phyloP scores from a whole-genome alignment of 2,113 vertebrate genomes.

The Chloebia gouldiae region DNA sequence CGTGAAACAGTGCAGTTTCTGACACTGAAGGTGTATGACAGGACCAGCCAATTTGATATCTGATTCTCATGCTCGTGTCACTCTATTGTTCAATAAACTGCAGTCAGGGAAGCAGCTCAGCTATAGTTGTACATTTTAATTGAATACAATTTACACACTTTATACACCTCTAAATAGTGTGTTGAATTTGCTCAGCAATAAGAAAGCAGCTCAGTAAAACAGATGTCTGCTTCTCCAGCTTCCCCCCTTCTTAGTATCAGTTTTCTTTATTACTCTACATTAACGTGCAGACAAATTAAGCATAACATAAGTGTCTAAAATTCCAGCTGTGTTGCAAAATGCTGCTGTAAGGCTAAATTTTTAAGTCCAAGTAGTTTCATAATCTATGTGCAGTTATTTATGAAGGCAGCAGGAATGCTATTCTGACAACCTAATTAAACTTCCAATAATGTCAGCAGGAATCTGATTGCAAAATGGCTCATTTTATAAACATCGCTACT shows the following conservation, averaged over 20 bases:
- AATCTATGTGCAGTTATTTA: conserved; percentile 48
- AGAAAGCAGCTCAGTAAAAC: conserved; percentile 13
- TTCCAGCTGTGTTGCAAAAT: conserved; percentile 45
- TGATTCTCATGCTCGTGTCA: not conserved
- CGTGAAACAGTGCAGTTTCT: not conserved
- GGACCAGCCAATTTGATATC: not conserved
- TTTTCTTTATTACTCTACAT: conserved; percentile 32
- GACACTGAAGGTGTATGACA: conserved; percentile 47
- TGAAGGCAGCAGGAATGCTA: conserved; percentile 29
- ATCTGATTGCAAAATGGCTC: conserved; percentile 52
- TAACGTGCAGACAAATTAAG: conserved; percentile 52
- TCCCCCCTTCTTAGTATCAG: not conserved
- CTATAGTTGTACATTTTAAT: conserved; percentile 11
- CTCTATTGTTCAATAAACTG: not conserved
- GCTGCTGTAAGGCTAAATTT: conserved; percentile 43
- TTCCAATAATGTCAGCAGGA: conserved; percentile 56
- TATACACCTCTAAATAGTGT: not conserved
- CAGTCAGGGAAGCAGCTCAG: not conserved
- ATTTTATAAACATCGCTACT: conserved; percentile 47
- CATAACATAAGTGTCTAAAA: conserved; percentile 22
- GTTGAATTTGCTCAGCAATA: not conserved
- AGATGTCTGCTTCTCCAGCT: conserved; percentile 35
- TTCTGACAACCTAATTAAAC: conserved; percentile 48
- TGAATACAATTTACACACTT: conserved; percentile 37
- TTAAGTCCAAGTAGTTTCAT: conserved; percentile 47